Evolutionary conservation across 2,113 vertebrate species (phyloP), one percentile per base, ranked within the genome.

Genomic region (Ramphastos sulfuratus): DNA sequence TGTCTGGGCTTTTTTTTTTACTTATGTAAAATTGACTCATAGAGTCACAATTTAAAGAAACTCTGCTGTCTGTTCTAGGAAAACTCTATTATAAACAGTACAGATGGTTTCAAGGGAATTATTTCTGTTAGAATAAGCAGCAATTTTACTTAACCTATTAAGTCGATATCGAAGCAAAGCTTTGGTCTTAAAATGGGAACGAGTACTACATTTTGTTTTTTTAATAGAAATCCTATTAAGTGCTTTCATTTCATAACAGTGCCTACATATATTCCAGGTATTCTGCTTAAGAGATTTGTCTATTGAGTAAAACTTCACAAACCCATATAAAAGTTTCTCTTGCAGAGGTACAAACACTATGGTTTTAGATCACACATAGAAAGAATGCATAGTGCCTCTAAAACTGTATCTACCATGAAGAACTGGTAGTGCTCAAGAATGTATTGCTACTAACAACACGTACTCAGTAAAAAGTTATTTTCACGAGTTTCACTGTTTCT

Each of bases 61-160:
- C 64, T 87, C 27, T 82, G 50, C 64, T 79, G 63, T 35, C 81
- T 76, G 64, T 18, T 85, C 10, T 69, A 92, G 64, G 52, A 87
- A 94, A 87, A 84, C 59, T 10, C 21, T 63, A 50, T 70, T 59
- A 80, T 70, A 74, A 92, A 80, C 67, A 89, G 42, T 42, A 21
- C 27, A 85, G 79, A 93, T 74, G 56, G 60, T 74, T 94, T 64
- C 79, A 87, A 72, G 72, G 79, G 72, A 93, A 95, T 85, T 83
- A 92, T 52, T 93, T 87, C 90, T 79, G 39, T 87, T 85, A 87
- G 46, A 94, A 90, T 74, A 93, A 87, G 52, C 60, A 93, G 65
- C 72, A 94, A 91, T 95, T 95, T 95, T 85, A 76, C 42, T 74
- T 94, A 79, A 87, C 82, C 82, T 91, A 80, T 77, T 67, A 90